These are phyloP conservation scores for Oryzias woworae DNA, from an alignment of 2,113 vertebrate genomes.

Conservation along the genomic window DNA sequence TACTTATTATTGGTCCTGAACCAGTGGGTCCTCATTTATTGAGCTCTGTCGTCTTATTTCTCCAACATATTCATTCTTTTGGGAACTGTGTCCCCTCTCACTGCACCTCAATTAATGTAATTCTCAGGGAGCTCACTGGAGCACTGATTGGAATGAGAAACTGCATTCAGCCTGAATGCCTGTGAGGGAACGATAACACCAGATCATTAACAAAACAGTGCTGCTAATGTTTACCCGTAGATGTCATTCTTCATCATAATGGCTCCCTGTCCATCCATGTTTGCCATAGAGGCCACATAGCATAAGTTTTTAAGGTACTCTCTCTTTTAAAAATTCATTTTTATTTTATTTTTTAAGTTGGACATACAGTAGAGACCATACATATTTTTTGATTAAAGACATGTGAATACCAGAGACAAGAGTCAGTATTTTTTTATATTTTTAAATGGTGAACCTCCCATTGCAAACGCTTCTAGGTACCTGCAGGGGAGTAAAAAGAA, in stretches of 20 bases:
- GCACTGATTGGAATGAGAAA: constrained; percentile 54
- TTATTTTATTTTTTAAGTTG: neutral
- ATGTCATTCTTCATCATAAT: constrained; percentile 56
- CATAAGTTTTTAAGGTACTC: neutral
- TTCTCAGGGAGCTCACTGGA: constrained; percentile 48
- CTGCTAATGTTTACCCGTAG: constrained; percentile 43
- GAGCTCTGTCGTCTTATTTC: constrained; percentile 34
- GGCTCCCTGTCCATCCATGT: constrained; percentile 23
- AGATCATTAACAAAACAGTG: constrained; percentile 63
- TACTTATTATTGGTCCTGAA: constrained; percentile 49
- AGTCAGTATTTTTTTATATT: neutral
- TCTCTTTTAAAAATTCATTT: neutral
- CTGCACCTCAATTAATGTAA: constrained; percentile 62
- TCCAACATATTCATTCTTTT: constrained; percentile 35
- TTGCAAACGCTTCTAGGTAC: no score
- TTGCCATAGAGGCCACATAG: constrained; percentile 15
- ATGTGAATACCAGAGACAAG: neutral
- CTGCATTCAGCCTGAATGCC: constrained; percentile 47
- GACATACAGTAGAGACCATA: no score
- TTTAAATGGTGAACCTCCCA: no score
- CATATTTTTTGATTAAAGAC: neutral
- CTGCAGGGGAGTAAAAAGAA: no score
- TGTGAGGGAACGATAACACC: constrained; percentile 63
- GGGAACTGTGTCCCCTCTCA: constrained; percentile 35
- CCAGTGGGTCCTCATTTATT: constrained; percentile 42